Evolutionary conservation across 1,140 invertebrate genomes (phyloP), one percentile per base, ranked within the genome.

Genomic region (Pseudoatta argentina): DNA sequence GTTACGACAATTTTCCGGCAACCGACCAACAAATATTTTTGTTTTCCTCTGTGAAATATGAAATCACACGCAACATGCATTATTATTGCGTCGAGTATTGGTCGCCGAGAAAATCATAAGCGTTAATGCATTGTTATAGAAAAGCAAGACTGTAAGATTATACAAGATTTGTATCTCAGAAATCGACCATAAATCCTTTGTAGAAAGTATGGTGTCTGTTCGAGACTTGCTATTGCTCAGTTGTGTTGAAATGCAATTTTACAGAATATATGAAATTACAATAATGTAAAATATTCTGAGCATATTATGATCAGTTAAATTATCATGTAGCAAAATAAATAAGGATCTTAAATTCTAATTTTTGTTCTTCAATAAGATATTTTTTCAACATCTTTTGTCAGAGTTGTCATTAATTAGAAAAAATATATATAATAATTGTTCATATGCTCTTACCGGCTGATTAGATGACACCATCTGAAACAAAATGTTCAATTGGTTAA

Each of bases 1-100:
- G 82, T 92, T 95, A 53, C 94, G 93, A 91, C 95, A 95, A 91
- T 95, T 95, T 91, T 95, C 94, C 79, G 95, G 94, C 83, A 95
- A 87, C 86, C 95, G 93, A 59, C 95, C 95, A 86, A 95, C 95
- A 89, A 95, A 95, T 90, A 95, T 95, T 88, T 95, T 95, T 87
- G 95, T 95, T 88, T 95, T 95, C 86, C 94, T 93, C 94, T 95
- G 82, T 0, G 87, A 91, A 92, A 89, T 59, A 75, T 66, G 77
- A 78, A 89, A 21, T 66, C 30, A 53, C 2, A 39, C 1, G 14
- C 24, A 39, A 66, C 4, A 4, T 18, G 7, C 12, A 51, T 87
- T 86, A 81, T 71, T 76, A 64, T 69, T 16, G 21, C 6, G 39
- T 44, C 14, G 1, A 21, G 4, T 39, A 66, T 66, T 10, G 8